A percentile compares a stretch with the other conserved stretches of the same genome.
Evolutionary conservation across 2,113 vertebrate genomes (phyloP).

Genomic region (Apodemus speciosus): DNA sequence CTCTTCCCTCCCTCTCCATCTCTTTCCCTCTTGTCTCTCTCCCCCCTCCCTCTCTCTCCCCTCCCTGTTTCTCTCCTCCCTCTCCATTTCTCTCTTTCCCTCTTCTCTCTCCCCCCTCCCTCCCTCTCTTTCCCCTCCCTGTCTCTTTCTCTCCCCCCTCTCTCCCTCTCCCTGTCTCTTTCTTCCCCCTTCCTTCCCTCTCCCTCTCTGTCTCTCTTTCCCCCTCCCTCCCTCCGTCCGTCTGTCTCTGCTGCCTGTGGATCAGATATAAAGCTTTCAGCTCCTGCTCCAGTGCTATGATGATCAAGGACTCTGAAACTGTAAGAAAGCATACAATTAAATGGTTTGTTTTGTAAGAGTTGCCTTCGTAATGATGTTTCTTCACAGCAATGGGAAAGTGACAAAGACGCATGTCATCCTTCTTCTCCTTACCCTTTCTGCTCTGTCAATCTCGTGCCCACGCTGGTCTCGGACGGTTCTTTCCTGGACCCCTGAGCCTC

Average conservation of each 20-base stretch:
- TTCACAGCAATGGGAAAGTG: neutral
- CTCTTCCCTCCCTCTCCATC: neutral
- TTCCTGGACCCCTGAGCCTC: slow-evolving; percentile 31
- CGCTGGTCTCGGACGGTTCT: neutral
- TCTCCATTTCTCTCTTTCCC: neutral
- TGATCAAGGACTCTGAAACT: neutral
- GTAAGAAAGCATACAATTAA: neutral
- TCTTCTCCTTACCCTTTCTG: slow-evolving; percentile 75
- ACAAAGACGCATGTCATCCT: neutral
- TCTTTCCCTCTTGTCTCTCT: too few relatives aligned
- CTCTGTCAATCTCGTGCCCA: slow-evolving; percentile 43
- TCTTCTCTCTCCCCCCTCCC: too few relatives aligned
- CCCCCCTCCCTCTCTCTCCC: too few relatives aligned
- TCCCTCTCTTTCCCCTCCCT: too few relatives aligned
- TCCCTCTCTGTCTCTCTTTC: too few relatives aligned
- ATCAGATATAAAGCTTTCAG: neutral
- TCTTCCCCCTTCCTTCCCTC: neutral
- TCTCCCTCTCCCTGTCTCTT: too few relatives aligned
- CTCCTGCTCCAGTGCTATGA: neutral
- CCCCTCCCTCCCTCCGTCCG: too few relatives aligned
- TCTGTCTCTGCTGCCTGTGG: neutral
- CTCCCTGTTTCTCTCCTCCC: too few relatives aligned
- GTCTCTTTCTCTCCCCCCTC: too few relatives aligned
- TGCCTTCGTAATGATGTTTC: neutral
- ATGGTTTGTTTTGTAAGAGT: neutral